A percentile compares a stretch with the other conserved stretches of the same genome.
These are phyloP conservation scores for Rhombomys opimus DNA, from an alignment of 2,113 vertebrate species.

Conservation along the genomic window DNA sequence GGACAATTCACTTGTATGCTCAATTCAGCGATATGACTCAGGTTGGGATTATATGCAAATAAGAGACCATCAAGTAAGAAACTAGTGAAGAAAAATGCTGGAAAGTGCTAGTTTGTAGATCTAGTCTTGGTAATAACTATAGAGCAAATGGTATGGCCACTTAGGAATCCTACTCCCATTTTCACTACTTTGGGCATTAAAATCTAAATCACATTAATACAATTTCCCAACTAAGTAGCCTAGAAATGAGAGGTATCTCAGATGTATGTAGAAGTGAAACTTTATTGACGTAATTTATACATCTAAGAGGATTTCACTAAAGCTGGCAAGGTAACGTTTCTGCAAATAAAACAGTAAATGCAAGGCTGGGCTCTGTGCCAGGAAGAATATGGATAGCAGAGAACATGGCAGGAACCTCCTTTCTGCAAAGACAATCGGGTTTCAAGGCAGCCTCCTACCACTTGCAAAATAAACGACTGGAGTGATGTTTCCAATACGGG, in stretches of 20 bases:
- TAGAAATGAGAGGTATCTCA: constrained; percentile 79
- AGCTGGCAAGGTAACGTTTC: constrained; percentile 85
- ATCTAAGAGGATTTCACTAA: constrained; percentile 86
- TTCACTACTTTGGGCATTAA: constrained; percentile 69
- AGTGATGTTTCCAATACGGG: constrained; percentile 80
- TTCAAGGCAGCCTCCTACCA: constrained; percentile 80
- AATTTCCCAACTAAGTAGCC: constrained; percentile 80
- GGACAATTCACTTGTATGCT: constrained; percentile 44
- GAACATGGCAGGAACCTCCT: constrained; percentile 80
- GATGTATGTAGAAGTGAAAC: constrained; percentile 84
- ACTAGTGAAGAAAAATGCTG: constrained; percentile 6
- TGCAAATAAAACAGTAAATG: constrained; percentile 88
- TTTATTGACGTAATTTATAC: constrained; percentile 86
- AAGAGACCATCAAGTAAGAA: constrained; percentile 64
- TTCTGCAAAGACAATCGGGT: constrained; percentile 80
- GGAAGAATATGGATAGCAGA: constrained; percentile 84
- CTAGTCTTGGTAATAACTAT: constrained; percentile 42
- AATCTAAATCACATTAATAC: constrained; percentile 82
- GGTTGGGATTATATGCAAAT: constrained; percentile 46
- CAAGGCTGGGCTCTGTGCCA: constrained; percentile 85
- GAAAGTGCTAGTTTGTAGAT: constrained; percentile 60
- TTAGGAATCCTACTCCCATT: constrained; percentile 54
- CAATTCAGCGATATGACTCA: constrained; percentile 56
- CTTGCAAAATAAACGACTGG: constrained; percentile 80
- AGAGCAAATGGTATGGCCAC: constrained; percentile 58